phyloP scores from a whole-genome alignment of 2,888 invertebrate species.

The Metacarcinus magister region DNA sequence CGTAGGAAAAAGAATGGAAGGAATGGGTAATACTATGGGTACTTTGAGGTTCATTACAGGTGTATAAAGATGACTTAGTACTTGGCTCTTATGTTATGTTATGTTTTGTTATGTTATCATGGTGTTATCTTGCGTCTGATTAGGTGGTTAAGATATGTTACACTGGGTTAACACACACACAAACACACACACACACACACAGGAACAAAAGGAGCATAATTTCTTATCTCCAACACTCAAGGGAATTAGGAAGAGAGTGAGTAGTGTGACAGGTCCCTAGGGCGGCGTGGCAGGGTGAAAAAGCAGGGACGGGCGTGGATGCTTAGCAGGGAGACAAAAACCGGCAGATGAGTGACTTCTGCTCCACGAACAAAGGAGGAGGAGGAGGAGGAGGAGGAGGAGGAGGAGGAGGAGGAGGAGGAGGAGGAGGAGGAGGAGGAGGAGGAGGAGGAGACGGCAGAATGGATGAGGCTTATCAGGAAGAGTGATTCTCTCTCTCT shows the following conservation, averaged over 20 bases:
- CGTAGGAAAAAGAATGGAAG: too few relatives aligned
- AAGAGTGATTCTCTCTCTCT: conserved; percentile 27
- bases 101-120: too few relatives aligned
- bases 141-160: too few relatives aligned
- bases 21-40: background rate
- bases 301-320: background rate
- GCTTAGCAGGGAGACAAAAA: background rate
- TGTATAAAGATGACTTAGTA: background rate
- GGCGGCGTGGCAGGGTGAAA: background rate
- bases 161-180: background rate
- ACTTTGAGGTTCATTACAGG: background rate
- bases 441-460: background rate
- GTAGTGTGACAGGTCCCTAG: background rate
- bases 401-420: background rate
- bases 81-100: too few relatives aligned
- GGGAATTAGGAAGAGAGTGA: background rate
- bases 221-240: background rate
- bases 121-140: too few relatives aligned
- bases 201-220: background rate
- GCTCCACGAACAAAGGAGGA: background rate
- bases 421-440: background rate
- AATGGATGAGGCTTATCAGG: background rate
- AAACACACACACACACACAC: background rate
- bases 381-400: background rate
- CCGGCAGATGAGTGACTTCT: conserved; percentile 15